Percentiles rank a stretch among this genome's conserved stretches.
Conservation (phyloP, 2,797 vertebrate species). For the Crocidura indochinensis region DNA sequence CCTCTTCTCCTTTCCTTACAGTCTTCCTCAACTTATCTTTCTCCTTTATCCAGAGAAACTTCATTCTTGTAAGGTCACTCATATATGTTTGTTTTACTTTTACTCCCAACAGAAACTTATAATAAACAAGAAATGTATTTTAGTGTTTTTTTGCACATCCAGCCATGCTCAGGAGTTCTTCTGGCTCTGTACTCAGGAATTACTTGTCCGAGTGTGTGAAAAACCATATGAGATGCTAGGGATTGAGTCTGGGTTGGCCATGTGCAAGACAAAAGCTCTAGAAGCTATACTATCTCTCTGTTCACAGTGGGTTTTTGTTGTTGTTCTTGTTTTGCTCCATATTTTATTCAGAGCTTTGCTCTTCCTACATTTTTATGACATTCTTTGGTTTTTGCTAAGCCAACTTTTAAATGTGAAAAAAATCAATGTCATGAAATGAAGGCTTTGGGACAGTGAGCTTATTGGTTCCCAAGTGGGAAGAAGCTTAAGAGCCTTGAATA, state of each 20-base stretch:
- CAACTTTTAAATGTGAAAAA: slow-evolving; percentile 76
- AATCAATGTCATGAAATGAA: slow-evolving; percentile 74
- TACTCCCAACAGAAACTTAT: slow-evolving; percentile 64
- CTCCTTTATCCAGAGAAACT: background rate
- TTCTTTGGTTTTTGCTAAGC: slow-evolving; percentile 75
- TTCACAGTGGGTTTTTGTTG: too few relatives aligned
- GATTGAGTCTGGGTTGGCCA: too few relatives aligned
- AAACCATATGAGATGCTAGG: too few relatives aligned
- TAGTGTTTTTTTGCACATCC: slow-evolving; percentile 51
- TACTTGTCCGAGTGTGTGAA: too few relatives aligned
- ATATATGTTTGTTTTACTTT: slow-evolving; percentile 80
- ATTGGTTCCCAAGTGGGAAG: slow-evolving; percentile 29
- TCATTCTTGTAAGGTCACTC: slow-evolving; percentile 66
- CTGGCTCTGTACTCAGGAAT: too few relatives aligned
- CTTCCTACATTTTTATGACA: slow-evolving; percentile 65
- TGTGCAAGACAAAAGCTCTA: too few relatives aligned
- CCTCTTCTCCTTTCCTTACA: background rate
- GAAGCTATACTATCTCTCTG: too few relatives aligned
- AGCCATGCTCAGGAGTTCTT: too few relatives aligned
- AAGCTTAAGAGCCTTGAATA: background rate
- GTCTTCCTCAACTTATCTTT: background rate
- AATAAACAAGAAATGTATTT: slow-evolving; percentile 81
- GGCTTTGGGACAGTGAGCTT: slow-evolving; percentile 56
- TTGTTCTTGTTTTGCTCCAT: background rate
- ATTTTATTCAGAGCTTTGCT: slow-evolving; percentile 77